A percentile compares a stretch with the other conserved stretches of the same genome.
These are phyloP conservation scores for Atta cephalotes DNA, from an alignment of 1,140 invertebrate genomes.

Conservation along the genomic window DNA sequence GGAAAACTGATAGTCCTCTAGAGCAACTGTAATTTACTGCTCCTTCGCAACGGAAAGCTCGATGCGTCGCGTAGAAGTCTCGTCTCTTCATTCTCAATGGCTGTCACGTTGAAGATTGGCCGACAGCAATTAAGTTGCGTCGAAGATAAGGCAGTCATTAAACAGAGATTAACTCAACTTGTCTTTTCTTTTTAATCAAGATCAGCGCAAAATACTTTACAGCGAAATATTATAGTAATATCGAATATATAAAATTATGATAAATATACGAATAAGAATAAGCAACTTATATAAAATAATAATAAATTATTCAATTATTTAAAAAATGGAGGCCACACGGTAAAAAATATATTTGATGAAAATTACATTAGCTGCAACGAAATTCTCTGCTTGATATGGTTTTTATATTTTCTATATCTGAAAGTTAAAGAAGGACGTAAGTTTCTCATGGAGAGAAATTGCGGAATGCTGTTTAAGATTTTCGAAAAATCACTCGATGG, in stretches of 20 bases:
- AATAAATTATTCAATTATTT: background rate
- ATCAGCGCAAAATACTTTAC: background rate
- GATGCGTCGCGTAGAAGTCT: slow-evolving; percentile 12
- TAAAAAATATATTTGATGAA: background rate
- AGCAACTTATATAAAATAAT: slow-evolving; percentile 16
- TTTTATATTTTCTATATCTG: slow-evolving; percentile 7
- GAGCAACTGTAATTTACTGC: slow-evolving; percentile 60
- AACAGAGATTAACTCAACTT: slow-evolving; percentile 46
- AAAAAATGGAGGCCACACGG: background rate
- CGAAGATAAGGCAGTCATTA: slow-evolving; percentile 60
- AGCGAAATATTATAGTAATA: background rate
- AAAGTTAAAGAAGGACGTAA: background rate
- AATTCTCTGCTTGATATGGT: background rate
- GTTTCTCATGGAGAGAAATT: background rate
- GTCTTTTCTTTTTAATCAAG: slow-evolving; percentile 6
- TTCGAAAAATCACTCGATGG: slow-evolving; percentile 51
- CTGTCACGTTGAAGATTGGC: slow-evolving; percentile 49
- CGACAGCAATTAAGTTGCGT: slow-evolving; percentile 53
- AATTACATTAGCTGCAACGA: background rate
- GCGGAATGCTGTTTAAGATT: slow-evolving; percentile 54
- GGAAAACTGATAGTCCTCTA: slow-evolving; percentile 69
- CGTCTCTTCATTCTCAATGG: slow-evolving; percentile 28
- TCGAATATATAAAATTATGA: slow-evolving; percentile 16
- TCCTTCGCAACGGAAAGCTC: slow-evolving; percentile 47
- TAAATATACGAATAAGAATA: background rate